Evolutionary conservation across 64 coral and sea anemone genomes (phyloP).

Genomic region (Anthopleura sola): DNA sequence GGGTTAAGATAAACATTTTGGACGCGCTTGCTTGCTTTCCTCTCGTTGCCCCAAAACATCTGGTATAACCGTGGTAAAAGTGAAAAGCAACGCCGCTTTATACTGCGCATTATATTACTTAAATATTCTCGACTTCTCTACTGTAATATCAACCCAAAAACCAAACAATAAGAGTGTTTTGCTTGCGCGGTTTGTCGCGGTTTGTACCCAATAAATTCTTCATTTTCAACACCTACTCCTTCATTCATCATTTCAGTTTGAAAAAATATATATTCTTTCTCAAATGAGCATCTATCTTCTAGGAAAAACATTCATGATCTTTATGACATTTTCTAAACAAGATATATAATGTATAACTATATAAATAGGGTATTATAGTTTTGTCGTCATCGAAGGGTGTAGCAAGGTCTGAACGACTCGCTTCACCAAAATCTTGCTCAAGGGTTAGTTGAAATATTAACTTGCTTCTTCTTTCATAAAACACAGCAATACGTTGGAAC

Average conservation of each 20-base stretch:
- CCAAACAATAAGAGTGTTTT: not conserved
- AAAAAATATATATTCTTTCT: too few species aligned
- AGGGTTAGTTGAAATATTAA: not conserved
- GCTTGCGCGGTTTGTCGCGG: too few species aligned
- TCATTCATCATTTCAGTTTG: not conserved
- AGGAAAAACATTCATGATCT: not conserved
- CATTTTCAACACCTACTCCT: too few species aligned
- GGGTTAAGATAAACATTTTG: not conserved
- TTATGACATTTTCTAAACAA: not conserved
- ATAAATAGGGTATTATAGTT: not conserved
- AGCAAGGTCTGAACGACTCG: not conserved
- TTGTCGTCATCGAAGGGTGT: not conserved
- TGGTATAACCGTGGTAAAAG: not conserved
- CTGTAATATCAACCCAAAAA: not conserved
- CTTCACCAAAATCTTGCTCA: not conserved
- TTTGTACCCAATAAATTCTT: not conserved
- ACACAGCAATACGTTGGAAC: not conserved
- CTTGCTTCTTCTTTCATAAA: not conserved
- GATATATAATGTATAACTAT: not conserved
- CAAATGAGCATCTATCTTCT: not conserved
- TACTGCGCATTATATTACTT: not conserved
- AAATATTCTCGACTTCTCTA: not conserved
- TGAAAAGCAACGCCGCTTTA: not conserved
- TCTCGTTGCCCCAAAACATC: not conserved
- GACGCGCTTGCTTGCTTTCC: not conserved